A percentile compares a stretch with the other conserved stretches of the same genome.
These are phyloP conservation scores for Cebus imitator DNA, from an alignment of 2,113 vertebrate genomes.

Conservation along the genomic window DNA sequence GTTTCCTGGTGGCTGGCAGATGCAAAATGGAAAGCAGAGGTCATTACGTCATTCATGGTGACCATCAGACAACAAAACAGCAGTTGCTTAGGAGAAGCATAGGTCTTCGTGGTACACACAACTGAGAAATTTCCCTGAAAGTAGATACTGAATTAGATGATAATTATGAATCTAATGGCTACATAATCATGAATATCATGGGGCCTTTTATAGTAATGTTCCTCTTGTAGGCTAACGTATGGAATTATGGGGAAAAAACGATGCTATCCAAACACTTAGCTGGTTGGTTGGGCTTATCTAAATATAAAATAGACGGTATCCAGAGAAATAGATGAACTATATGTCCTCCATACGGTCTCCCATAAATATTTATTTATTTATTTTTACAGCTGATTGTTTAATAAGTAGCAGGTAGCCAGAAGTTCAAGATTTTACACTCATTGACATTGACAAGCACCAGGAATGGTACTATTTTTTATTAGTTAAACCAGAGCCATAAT, in stretches of 20 bases:
- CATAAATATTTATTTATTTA: not conserved
- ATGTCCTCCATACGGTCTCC: not conserved
- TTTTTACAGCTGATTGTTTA: not conserved
- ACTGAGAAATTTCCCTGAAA: not conserved
- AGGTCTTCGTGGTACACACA: not conserved
- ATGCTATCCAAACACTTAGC: not conserved
- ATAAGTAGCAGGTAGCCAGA: not conserved
- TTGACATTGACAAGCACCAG: not conserved
- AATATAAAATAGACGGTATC: not conserved
- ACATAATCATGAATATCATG: not conserved
- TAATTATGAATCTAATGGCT: not conserved
- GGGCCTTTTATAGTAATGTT: not conserved
- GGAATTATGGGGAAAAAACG: not conserved
- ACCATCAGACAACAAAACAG: not conserved
- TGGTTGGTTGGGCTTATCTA: not conserved
- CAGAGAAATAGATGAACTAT: not conserved
- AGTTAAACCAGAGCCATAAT: not conserved
- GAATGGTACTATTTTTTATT: not conserved
- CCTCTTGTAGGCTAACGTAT: not conserved
- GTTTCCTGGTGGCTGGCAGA: not conserved
- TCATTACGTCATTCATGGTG: not conserved
- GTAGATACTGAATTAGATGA: not conserved
- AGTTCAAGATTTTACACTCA: not conserved
- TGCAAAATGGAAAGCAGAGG: not conserved
- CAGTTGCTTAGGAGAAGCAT: not conserved